A percentile compares a stretch with the other conserved stretches of the same genome.
These are phyloP conservation scores for Pachycephus smyrnensis DNA, from an alignment of 2,888 invertebrate species.

Conservation along the genomic window DNA sequence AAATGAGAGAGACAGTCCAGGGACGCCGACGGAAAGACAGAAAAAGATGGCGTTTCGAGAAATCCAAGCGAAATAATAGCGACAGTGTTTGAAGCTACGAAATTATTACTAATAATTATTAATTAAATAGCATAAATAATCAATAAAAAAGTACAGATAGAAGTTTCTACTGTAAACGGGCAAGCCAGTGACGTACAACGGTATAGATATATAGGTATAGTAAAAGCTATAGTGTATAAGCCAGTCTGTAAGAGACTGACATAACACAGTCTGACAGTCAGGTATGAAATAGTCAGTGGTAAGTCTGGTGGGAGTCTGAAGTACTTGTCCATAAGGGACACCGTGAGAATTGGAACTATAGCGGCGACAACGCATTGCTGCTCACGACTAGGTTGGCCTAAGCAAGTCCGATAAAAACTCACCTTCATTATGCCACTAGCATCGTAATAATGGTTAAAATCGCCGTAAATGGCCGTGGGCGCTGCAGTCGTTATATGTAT, in stretches of 20 bases:
- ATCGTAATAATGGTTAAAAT: constrained; percentile 63
- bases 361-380: constrained; percentile 3
- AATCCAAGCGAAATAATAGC: constrained; percentile 4
- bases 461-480: constrained; percentile 58
- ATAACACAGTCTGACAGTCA: neutral
- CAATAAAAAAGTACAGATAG: neutral
- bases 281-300: neutral
- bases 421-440: constrained; percentile 63
- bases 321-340: constrained; percentile 55
- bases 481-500: neutral
- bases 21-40: constrained; percentile 28
- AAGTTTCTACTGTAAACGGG: neutral
- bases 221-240: neutral
- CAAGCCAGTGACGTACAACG: too few species aligned
- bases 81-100: neutral
- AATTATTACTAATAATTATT: neutral
- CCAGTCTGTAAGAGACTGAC: neutral
- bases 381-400: constrained; percentile 25
- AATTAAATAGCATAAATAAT: neutral
- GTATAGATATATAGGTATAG: neutral
- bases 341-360: constrained; percentile 64
- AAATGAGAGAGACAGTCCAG: constrained; percentile 22
- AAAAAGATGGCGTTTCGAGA: constrained; percentile 28
- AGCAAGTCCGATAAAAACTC: constrained; percentile 53
- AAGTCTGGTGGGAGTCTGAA: constrained; percentile 42